These are phyloP conservation scores for Anolis carolinensis DNA, from an alignment of 2,113 vertebrate species.

Conservation along the genomic window DNA sequence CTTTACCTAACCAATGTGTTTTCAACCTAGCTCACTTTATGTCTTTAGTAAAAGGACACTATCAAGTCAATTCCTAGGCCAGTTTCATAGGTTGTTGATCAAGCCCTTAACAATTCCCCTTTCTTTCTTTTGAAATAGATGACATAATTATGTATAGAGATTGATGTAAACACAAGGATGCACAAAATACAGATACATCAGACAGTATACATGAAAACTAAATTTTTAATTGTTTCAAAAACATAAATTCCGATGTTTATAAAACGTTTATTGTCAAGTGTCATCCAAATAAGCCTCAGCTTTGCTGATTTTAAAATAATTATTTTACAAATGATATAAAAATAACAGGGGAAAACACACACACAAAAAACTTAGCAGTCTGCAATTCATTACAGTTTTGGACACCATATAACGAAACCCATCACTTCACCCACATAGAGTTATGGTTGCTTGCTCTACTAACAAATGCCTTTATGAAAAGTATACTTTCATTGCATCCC, in stretches of 20 bases:
- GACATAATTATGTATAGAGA: background rate
- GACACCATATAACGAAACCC: background rate
- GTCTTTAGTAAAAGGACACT: slow-evolving; percentile 15
- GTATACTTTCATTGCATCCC: background rate
- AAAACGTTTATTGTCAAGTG: slow-evolving; percentile 66
- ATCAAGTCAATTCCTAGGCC: slow-evolving; percentile 13
- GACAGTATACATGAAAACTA: background rate
- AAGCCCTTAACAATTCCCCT: background rate
- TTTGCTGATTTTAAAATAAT: slow-evolving; percentile 36
- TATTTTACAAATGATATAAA: slow-evolving; percentile 38
- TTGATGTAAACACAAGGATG: background rate
- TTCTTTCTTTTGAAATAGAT: background rate
- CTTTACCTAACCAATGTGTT: slow-evolving; percentile 28
- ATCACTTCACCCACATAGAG: slow-evolving; percentile 20
- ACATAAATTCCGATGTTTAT: slow-evolving; percentile 3
- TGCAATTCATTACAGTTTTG: background rate
- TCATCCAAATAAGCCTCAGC: slow-evolving; percentile 27
- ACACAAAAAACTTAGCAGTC: slow-evolving; percentile 49
- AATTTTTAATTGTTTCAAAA: slow-evolving; percentile 21
- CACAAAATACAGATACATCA: background rate
- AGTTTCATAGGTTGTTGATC: slow-evolving; percentile 25
- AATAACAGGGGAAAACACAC: slow-evolving; percentile 41
- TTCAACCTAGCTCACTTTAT: slow-evolving; percentile 14
- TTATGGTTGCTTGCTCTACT: slow-evolving; percentile 5
- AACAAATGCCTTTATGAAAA: background rate